Base-by-base conservation (phyloP, 2,113 vertebrate genomes). In the Cathartes aura region DNA sequence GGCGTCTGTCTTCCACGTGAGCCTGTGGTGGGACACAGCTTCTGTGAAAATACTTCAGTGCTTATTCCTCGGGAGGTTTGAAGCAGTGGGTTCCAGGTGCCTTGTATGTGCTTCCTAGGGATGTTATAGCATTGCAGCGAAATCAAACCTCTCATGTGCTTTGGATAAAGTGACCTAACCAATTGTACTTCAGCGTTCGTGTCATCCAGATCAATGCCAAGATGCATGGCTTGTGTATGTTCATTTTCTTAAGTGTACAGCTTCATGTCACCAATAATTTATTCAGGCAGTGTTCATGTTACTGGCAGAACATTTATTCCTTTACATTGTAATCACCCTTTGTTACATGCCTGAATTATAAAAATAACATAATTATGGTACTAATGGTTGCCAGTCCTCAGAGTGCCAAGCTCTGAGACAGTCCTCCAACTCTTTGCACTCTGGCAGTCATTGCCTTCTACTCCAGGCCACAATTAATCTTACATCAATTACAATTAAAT, bases 321-420 rank as follows among this genome's bases (percentile, higher is more conserved):
- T 90, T 75, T 85, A 50, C 38, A 45, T 92, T 4, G 1, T 42
- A 89, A 73, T 73, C 63, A 81, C 40, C 10, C 36, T 50, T 67
- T 92, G 52, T 75, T 92, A 50, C 70, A 58, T 66, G 64, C 22
- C 56, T 79, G 74, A 88, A 87, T 87, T 91, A 70, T 32, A 92
- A 89, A 60, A 93, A 85, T 62, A 82, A 66, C 64, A 43, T 93
- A 90, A 93, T 90, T 93, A 67, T 24, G 62, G 32, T 53, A 58
- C n/a, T 85, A 92, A 45, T 6, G 1, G 19, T 59, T 16, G 13
- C 27, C 60, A 94, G 0, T 21, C 32, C 52, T 75, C 22, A 42
- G 45, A 67, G 50, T 56, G 78, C 64, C 40, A 73, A 60, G 53
- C 48, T 70, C 59, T 52, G 53, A 78, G 64, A 12, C 29, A 13